These are phyloP conservation scores for Seriola dumerili DNA, from an alignment of 2,113 vertebrate genomes.

Conservation along the genomic window DNA sequence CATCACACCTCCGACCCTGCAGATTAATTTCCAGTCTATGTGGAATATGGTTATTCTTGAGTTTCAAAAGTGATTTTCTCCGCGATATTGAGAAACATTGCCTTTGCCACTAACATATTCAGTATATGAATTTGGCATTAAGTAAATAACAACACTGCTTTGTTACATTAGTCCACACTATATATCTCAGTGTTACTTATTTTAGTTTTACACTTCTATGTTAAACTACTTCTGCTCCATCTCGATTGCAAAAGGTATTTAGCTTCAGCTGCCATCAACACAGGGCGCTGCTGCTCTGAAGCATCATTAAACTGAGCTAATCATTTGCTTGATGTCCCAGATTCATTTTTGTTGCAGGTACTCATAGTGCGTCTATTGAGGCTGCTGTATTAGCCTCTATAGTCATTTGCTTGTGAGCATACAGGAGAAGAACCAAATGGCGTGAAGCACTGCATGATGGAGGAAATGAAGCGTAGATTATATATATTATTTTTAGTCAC, in stretches of 20 bases:
- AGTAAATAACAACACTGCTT: neutral
- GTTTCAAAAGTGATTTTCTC: slow-evolving; percentile 2
- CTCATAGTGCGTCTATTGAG: neutral
- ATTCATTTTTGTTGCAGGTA: slow-evolving; percentile 41
- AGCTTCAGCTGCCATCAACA: neutral
- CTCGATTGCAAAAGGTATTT: neutral
- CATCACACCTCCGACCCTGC: slow-evolving; percentile 10
- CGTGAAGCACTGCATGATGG: neutral
- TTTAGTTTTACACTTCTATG: neutral
- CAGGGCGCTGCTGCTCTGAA: neutral
- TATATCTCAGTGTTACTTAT: too few relatives aligned
- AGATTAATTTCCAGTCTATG: slow-evolving; percentile 14
- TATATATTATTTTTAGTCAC: too few relatives aligned
- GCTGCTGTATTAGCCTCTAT: neutral
- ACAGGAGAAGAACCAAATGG: neutral
- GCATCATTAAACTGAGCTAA: slow-evolving; percentile 47
- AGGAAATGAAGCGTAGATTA: neutral
- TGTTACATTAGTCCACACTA: neutral
- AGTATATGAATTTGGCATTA: neutral
- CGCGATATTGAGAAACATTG: neutral
- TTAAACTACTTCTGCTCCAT: neutral
- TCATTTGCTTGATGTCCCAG: slow-evolving; percentile 55
- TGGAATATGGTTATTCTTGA: neutral
- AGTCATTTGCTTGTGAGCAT: neutral
- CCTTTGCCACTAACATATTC: neutral